Evolutionary conservation across 2,113 vertebrate species (phyloP), one percentile per base, ranked within the genome.

Genomic region (Nibea coibor): DNA sequence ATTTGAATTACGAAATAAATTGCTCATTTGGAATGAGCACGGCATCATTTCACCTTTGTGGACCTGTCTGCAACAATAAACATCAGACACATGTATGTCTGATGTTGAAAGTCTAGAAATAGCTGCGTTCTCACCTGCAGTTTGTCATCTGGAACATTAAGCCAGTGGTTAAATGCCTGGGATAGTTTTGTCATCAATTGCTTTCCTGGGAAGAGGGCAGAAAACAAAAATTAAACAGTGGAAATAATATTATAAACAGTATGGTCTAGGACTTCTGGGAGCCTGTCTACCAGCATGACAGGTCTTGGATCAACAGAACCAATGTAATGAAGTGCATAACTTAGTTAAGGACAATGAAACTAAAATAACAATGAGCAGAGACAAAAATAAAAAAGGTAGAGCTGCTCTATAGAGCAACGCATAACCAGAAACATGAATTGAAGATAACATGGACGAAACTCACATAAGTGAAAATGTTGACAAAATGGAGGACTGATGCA

Each of bases 151-250:
- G 98, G 97, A 93, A 99, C 97, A 87, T 97, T 97, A 53, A 99
- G 94, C 98, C 98, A 99, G 90, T 99, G 97, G 96, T 99, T 99
- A 94, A 99, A 99, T 3, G 98, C 98, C 82, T 99, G 97, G 51
- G 98, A 96, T 75, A 99, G 96, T 94, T 98, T 99, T 51, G 95
- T 97, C 93, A 98, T 95, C 74, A 99, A 95, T 94, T 99, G 98
- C 76, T 99, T 99, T 91, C 97, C 98, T 99, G 81, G 64, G 74
- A 24, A 94, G 72, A 87, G 63, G 89, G 56, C 0, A 16, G 16
- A 53, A 31, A 76, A 42, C 3, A 45, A 69, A 35, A 14, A 20
- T 28, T 62, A 0, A n/a, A n/a, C n/a, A n/a, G n/a, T n/a, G n/a
- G n/a, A n/a, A n/a, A 2, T 48, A 16, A 9, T 54, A 67, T 47